Base-by-base conservation (phyloP, 2,113 vertebrate species). In the Paradoxurus hermaphroditus region DNA sequence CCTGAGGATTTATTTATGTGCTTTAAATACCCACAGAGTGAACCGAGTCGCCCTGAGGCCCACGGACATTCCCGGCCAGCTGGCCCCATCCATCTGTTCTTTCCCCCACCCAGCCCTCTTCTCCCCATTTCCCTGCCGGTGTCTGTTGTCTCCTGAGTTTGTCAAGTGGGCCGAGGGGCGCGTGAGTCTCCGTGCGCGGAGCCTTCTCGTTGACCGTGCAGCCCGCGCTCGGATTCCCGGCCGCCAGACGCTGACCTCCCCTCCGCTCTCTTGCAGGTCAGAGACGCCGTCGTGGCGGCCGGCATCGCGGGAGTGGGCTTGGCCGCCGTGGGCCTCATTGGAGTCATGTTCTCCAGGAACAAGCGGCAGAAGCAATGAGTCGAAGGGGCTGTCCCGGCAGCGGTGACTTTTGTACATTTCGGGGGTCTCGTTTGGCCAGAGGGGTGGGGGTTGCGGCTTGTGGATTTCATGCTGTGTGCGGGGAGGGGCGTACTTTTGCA, bases 351-450 rank as follows among this genome's bases (percentile, higher is more conserved):
- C 15, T 97, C 96, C 62, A 97, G 95, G 93, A 98, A 90, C 93
- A 97, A 49, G 86, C 79, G 72, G 16, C 97, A 98, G 56, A 98
- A 98, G 62, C 98, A 98, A 75, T 98, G 86, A 92, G 8, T 16
- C 9, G 31, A 63, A 78, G 59, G 27, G 67, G n/a, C 59, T 12
- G 14, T 29, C 51, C 23, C 3, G 2, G 39, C 59, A 16, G 34
- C 59, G 25, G 3, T 89, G 41, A 65, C 49, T 23, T 79, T 84
- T 86, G 34, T 29, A 53, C 14, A 18, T 21, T 25, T 12, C 62
- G 16, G 49, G 70, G 82, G 6, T 75, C 70, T 93, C 31, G 11
- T 88, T 96, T 82, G 53, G 85, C 92, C 83, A 36, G 82, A n/a
- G 72, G 19, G 44, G 39, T 79, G 67, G 62, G 34, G 75, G 14